phyloP scores from a whole-genome alignment of 2,888 invertebrate species.

The Mythimna impura region DNA sequence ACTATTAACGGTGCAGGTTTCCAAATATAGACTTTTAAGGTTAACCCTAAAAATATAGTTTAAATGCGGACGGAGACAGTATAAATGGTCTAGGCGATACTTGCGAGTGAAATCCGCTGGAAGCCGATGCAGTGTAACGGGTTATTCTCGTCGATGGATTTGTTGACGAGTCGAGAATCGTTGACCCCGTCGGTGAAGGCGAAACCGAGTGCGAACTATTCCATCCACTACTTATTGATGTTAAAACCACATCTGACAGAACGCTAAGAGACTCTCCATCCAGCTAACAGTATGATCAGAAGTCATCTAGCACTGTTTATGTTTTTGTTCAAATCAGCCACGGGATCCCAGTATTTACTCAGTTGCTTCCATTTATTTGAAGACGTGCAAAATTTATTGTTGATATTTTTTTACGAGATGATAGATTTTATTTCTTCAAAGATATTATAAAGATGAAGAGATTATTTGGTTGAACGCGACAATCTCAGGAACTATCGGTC shows the following conservation, averaged over 20 bases:
- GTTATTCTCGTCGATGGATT: slow-evolving; percentile 90
- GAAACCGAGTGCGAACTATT: slow-evolving; percentile 82
- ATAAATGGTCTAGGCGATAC: slow-evolving; percentile 81
- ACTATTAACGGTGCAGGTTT: slow-evolving; percentile 13
- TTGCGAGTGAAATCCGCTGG: slow-evolving; percentile 84
- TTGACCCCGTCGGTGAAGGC: slow-evolving; percentile 86
- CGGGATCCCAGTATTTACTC: slow-evolving; percentile 4
- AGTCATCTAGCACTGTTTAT: neutral
- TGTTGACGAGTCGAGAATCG: slow-evolving; percentile 88
- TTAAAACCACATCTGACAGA: slow-evolving; percentile 51
- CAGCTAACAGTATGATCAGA: slow-evolving; percentile 13
- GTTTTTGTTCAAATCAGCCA: slow-evolving; percentile 1
- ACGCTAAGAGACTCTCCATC: slow-evolving; percentile 40
- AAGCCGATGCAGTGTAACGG: slow-evolving; percentile 87
- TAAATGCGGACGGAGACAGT: slow-evolving; percentile 65
- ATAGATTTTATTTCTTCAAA: slow-evolving; percentile 15
- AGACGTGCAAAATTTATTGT: neutral
- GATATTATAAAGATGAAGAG: too few relatives aligned
- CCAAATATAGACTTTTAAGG: slow-evolving; percentile 44
- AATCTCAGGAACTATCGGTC: too few relatives aligned
- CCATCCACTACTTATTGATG: slow-evolving; percentile 68
- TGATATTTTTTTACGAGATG: slow-evolving; percentile 3
- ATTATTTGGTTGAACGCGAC: too few relatives aligned
- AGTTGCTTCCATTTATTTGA: slow-evolving; percentile 9
- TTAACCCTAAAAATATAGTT: slow-evolving; percentile 70